Conservation (phyloP, 2,888 invertebrate genomes). For the Flabesymbios commensalis region DNA sequence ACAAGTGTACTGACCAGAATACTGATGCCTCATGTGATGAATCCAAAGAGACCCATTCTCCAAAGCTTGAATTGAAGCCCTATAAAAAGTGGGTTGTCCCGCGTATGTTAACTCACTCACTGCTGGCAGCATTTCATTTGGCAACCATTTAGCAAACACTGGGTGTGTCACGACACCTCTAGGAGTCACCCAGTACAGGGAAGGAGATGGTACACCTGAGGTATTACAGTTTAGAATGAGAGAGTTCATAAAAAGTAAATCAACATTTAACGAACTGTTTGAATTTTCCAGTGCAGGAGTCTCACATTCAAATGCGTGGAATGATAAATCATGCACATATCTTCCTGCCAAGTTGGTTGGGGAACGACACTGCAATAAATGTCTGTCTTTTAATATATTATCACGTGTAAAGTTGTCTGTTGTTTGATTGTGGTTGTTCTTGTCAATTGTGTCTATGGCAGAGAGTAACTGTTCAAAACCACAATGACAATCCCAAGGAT, state of each 20-base stretch:
- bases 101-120: background rate
- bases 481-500: conserved; percentile 16
- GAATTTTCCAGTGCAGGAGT: background rate
- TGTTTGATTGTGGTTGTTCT: too few relatives aligned
- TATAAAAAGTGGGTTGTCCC: conserved; percentile 1
- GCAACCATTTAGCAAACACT: conserved; percentile 2
- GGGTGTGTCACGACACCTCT: conserved; percentile 3
- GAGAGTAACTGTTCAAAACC: conserved; percentile 14
- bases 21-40: conserved; percentile 1
- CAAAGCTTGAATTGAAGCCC: background rate
- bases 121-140: background rate
- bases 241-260: background rate
- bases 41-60: conserved; percentile 7
- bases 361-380: background rate
- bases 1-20: conserved; percentile 13
- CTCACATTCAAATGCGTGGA: background rate
- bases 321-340: background rate
- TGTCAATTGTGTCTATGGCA: too few relatives aligned
- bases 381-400: too few relatives aligned
- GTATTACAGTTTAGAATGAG: conserved; percentile 16
- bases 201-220: conserved; percentile 15
- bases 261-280: background rate
- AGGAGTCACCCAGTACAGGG: conserved; percentile 24
- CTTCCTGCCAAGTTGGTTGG: background rate
- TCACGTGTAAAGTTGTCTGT: too few relatives aligned